phyloP scores from a whole-genome alignment of 1,140 invertebrate genomes.

The Paracyclopina nana region DNA sequence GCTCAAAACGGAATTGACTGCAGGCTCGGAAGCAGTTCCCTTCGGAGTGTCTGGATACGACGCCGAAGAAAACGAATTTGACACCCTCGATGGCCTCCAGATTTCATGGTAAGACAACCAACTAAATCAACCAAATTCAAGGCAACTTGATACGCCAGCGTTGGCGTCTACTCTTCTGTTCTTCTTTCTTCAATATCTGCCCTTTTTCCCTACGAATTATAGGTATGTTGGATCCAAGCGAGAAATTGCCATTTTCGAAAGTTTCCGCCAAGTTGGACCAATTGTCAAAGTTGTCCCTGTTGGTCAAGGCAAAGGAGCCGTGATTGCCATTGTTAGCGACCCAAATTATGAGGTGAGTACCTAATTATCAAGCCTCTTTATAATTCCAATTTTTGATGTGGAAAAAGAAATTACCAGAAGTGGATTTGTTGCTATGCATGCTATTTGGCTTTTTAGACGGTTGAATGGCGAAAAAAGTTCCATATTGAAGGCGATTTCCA shows the following conservation, averaged over 20 bases:
- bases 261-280: neutral
- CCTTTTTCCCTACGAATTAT: neutral
- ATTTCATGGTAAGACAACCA: neutral
- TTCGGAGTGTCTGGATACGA: neutral
- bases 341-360: neutral
- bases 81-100: conserved; percentile 2
- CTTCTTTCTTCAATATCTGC: neutral
- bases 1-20: neutral
- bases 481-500: no score
- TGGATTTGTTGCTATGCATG: no score
- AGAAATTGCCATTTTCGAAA: neutral
- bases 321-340: neutral
- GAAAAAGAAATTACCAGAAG: no score
- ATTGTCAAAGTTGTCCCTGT: neutral
- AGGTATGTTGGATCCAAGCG: conserved; percentile 1
- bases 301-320: neutral
- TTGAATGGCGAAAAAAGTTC: no score
- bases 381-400: no score
- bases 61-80: conserved; percentile 3
- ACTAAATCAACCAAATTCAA: no score
- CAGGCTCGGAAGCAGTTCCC: neutral
- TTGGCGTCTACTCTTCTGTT: neutral
- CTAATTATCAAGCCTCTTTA: neutral
- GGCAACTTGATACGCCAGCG: neutral
- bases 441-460: no score